Evolutionary conservation across 30 jellyfish, hydroid and myxozoan genomes (phyloP).

Genomic region (Aurelia aurita complex sp. Pacific): DNA sequence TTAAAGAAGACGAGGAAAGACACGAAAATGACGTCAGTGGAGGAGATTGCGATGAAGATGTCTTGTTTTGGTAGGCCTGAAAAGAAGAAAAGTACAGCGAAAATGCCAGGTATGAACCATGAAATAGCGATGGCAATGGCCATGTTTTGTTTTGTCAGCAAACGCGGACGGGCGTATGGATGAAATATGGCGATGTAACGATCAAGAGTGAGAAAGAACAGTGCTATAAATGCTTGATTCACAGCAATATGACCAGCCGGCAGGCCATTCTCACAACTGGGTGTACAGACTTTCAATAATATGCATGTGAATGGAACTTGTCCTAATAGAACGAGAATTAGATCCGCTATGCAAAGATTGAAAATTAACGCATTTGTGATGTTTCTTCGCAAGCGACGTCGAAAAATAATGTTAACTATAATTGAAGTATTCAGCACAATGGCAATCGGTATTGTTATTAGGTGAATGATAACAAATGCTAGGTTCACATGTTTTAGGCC

Average conservation of each 20-base stretch:
- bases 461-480: not conserved
- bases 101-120: slow-evolving; percentile 55
- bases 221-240: slow-evolving; percentile 26
- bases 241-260: slow-evolving; percentile 28
- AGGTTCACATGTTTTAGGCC: too few species aligned
- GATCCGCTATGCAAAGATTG: slow-evolving; percentile 52
- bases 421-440: slow-evolving; percentile 14
- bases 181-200: slow-evolving; percentile 43
- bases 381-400: slow-evolving; percentile 23
- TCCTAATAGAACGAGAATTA: slow-evolving; percentile 2
- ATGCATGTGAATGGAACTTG: slow-evolving; percentile 22
- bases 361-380: slow-evolving; percentile 18
- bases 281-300: not conserved
- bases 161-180: slow-evolving; percentile 42
- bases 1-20: not conserved
- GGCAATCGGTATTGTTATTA: not conserved
- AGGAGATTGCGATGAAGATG: slow-evolving; percentile 6
- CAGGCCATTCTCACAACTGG: slow-evolving; percentile 6
- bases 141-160: slow-evolving; percentile 3
- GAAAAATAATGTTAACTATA: too few species aligned
- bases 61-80: not conserved
- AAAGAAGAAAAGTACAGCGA: not conserved
- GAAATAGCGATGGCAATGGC: not conserved
- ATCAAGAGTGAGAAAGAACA: slow-evolving; percentile 28
- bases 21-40: not conserved